phyloP scores from a whole-genome alignment of 2,888 invertebrate species.

The Alloscopus bannaensis region DNA sequence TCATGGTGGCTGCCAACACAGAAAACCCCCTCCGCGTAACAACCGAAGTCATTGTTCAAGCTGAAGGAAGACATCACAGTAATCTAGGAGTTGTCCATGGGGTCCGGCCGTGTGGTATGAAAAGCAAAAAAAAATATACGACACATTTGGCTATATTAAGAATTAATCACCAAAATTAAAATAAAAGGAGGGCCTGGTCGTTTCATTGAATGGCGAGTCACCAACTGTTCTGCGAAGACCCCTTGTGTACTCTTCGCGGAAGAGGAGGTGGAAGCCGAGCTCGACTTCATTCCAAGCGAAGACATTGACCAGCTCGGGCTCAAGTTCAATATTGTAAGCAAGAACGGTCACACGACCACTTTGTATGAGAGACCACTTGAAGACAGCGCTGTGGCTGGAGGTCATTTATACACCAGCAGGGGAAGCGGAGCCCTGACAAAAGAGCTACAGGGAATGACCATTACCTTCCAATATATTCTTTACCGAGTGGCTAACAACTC shows the following conservation, averaged over 20 bases:
- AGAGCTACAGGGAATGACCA: conserved; percentile 21
- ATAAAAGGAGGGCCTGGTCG: conserved; percentile 30
- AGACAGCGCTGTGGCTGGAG: conserved; percentile 27
- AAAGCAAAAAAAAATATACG: not conserved
- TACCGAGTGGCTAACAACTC: conserved; percentile 31
- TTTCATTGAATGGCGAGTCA: conserved; percentile 29
- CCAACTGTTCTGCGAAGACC: conserved; percentile 19
- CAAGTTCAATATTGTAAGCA: conserved; percentile 10
- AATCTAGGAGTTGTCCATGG: not conserved
- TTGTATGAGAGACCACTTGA: conserved; percentile 20
- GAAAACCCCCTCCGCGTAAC: not conserved
- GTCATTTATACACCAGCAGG: conserved; percentile 10
- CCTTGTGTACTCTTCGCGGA: conserved; percentile 22
- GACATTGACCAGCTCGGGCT: conserved; percentile 26
- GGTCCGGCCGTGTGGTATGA: not conserved
- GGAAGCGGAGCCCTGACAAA: not conserved
- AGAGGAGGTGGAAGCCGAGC: conserved; percentile 4
- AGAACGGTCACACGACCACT: conserved; percentile 3
- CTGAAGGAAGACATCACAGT: not conserved
- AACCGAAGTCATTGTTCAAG: not conserved
- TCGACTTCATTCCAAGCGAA: conserved; percentile 41
- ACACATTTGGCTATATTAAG: not conserved
- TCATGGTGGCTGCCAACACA: conserved; percentile 14
- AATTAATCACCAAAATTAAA: not conserved
- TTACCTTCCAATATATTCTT: conserved; percentile 34